Evolutionary conservation across 2,888 invertebrate species (phyloP), one percentile per base, ranked within the genome.

Genomic region (Pristionchus japonicus): DNA sequence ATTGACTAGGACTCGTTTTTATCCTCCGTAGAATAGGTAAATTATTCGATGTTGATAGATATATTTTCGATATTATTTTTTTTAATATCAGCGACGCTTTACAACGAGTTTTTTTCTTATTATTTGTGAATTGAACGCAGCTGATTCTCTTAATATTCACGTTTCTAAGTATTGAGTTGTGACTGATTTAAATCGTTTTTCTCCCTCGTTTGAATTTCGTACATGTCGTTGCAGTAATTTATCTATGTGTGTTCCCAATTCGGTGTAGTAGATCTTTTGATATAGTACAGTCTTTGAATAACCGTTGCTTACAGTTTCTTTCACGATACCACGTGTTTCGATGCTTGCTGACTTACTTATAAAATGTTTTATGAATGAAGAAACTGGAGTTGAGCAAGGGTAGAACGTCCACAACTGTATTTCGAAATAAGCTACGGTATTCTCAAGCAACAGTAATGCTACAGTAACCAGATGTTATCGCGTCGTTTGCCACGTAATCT

Each of bases 181-280:
- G 77, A 77, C 40, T 20, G 0, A 77, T 27, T 43, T 34, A 47
- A n/a, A n/a, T n/a, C 47, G 77, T 17, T n/a, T 43, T 77, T 43
- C 47, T 43, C 2, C 17, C n/a, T 40, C 23, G 20, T 23, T 74
- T 31, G 17, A 77, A 77, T 77, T 77, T 23, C 27, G 43, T 27
- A 77, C 77, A 77, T 77, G 23, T 77, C 77, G 43, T 77, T 77
- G 77, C 77, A 77, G 77, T 77, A 77, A 77, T 43, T 77, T 43
- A 43, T 77, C 40, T 11, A n/a, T n/a, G n/a, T n/a, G n/a, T n/a
- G n/a, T n/a, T n/a, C n/a, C 11, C 20, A 40, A 15, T 40, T 74
- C 23, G n/a, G 20, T 74, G 37, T 43, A 20, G 9, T 23, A 77
- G 77, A 40, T 40, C 20, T 74, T 40, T 40, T 23, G 74, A 77